Evolutionary conservation across 2,797 vertebrate genomes (phyloP), one percentile per base, ranked within the genome.

Genomic region (Enteromius fasciolatus): DNA sequence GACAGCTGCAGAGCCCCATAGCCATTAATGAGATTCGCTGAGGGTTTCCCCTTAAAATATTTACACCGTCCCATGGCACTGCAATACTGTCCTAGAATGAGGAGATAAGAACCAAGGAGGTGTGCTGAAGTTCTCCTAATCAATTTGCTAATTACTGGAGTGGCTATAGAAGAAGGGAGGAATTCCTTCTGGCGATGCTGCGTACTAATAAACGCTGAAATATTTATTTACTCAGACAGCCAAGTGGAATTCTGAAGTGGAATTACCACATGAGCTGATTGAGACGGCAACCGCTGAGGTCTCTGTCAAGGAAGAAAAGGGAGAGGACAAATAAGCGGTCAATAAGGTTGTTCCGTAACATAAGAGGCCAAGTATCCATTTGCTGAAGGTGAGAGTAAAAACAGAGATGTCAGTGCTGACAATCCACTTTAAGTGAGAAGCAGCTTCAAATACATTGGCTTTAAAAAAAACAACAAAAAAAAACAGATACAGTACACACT

Each of bases 71-170:
- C 93, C 93, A 90, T 89, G 92, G 91, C 85, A 89, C 88, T 10
- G 88, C 91, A 93, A 94, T 94, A 94, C 93, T 94, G 94, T 94
- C 93, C 90, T 92, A 93, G 91, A 94, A 94, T 78, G 88, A 90
- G 87, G 88, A 92, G 94, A 94, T 93, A 94, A 94, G 92, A 94
- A 93, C 92, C 91, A 89, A 91, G 92, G 93, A 94, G 94, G 94
- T 93, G 92, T 93, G 94, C 90, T 93, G 87, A 93, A 93, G 91
- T 94, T 95, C 92, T 94, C 91, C 93, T 93, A 94, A 95, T 95
- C 94, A 94, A 95, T 95, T 94, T 94, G 93, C 92, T 94, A 95
- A 95, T 95, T 94, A 94, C 92, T 91, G 90, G 86, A 94, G 92
- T 90, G 86, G 92, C 92, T 93, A 93, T 91, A 93, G 91, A 78